Conservation (phyloP, 2,113 vertebrate species). For the Loxodonta africana region DNA sequence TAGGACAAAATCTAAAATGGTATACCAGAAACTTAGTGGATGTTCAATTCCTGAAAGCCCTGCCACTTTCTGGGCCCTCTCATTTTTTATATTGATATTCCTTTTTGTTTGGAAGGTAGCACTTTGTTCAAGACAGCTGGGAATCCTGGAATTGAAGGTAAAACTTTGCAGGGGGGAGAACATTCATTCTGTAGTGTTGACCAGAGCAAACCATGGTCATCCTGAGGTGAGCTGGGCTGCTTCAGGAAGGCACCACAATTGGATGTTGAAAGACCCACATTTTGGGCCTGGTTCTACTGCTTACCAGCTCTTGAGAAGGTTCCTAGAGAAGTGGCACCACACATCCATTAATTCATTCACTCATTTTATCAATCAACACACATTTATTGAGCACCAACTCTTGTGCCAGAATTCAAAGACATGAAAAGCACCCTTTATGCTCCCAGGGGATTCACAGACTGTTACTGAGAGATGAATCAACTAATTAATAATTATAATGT, state of each 20-base stretch:
- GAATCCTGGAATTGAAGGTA: neutral
- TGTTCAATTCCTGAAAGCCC: neutral
- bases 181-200: neutral
- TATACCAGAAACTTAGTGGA: neutral
- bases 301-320: neutral
- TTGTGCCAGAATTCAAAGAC: slow-evolving; percentile 6
- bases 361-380: neutral
- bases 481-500: neutral
- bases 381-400: neutral
- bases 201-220: neutral
- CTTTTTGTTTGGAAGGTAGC: neutral
- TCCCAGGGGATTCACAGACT: neutral
- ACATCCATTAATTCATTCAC: neutral
- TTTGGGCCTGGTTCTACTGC: neutral
- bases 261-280: neutral
- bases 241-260: neutral
- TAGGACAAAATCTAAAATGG: neutral
- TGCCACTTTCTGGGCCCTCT: neutral
- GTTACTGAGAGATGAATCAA: neutral
- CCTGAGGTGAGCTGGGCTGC: neutral
- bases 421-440: neutral
- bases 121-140: neutral
- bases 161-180: neutral
- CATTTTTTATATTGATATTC: neutral
- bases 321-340: neutral